Conservation (phyloP, 2,888 invertebrate species). For the Archaeoteleia sp. region DNA sequence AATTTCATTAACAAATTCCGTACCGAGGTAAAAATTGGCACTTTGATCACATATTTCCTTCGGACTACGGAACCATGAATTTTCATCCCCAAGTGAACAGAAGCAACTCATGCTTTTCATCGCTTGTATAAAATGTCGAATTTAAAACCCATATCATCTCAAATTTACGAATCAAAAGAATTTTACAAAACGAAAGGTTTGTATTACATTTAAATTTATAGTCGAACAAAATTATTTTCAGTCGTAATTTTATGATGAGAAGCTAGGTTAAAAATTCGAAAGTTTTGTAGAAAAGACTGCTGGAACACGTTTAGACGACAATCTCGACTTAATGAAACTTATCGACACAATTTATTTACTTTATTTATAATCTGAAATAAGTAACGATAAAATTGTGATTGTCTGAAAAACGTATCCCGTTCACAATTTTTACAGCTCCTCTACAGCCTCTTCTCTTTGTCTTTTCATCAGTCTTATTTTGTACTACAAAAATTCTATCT, state of each 20-base stretch:
- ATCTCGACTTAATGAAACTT: too few species aligned
- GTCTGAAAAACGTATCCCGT: slow-evolving; percentile 20
- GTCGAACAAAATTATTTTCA: neutral
- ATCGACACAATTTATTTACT: neutral
- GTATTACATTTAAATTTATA: neutral
- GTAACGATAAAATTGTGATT: slow-evolving; percentile 9
- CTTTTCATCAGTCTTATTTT: slow-evolving; percentile 63
- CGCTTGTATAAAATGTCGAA: too few species aligned
- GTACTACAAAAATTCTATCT: slow-evolving; percentile 52
- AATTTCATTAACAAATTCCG: slow-evolving; percentile 26
- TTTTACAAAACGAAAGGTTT: neutral
- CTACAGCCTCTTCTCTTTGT: slow-evolving; percentile 27
- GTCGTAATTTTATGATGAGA: too few species aligned
- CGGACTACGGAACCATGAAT: neutral
- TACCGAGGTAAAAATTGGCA: slow-evolving; percentile 45
- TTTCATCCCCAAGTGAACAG: too few species aligned
- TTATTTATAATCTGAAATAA: slow-evolving; percentile 3
- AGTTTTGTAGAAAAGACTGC: slow-evolving; percentile 3
- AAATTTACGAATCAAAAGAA: neutral
- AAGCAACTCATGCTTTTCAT: too few species aligned
- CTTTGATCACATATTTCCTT: slow-evolving; percentile 22
- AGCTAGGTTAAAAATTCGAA: neutral
- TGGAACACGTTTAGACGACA: neutral
- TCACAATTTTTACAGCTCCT: slow-evolving; percentile 13
- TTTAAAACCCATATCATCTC: slow-evolving; percentile 1